Base-by-base conservation (phyloP, 2,113 vertebrate species). In the Riparia riparia region DNA sequence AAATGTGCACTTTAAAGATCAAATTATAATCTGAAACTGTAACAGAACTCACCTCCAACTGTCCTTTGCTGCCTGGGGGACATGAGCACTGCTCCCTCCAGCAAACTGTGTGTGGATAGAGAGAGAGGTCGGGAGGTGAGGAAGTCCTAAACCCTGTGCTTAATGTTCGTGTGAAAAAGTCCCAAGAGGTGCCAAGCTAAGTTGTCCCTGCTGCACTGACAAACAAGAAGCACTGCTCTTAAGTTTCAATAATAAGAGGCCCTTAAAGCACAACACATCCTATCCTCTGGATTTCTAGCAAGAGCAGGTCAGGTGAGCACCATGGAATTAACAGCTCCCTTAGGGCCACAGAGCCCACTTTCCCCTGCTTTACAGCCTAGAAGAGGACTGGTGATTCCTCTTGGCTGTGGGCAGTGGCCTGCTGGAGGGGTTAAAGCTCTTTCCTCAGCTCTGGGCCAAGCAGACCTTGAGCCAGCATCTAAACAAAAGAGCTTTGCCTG, bases 401-500 rank as follows among this genome's bases (percentile, higher is more conserved):
- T 28, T 2, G 3, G 53, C 71, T 20, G 4, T 14, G n/a, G 72
- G 9, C 16, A 12, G 26, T 72, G 54, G 50, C 10, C 28, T 8
- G 15, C 19, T 0, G 1, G 18, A 61, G 37, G 64, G 29, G 42
- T 79, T 70, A 78, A 77, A 78, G 45, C n/a, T 70, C 51, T 58
- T 69, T 54, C n/a, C 65, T 68, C 66, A 50, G 39, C 53, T 84
- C 56, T 2, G 2, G 5, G 39, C 32, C 57, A 93, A 58, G 78
- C 74, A 88, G 66, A 86, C 57, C 66, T 68, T 17, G 53, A 84
- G 72, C 61, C 79, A 82, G 37, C 37, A 41, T 11, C 32, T 57
- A 32, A 81, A 83, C 47, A 81, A 77, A 89, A 49, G 77, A 32
- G 29, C 39, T 94, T 84, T 71, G 56, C 73, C 56, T 80, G 8